phyloP scores from a whole-genome alignment of 2,888 invertebrate genomes.

The Nymphalis polychloros region DNA sequence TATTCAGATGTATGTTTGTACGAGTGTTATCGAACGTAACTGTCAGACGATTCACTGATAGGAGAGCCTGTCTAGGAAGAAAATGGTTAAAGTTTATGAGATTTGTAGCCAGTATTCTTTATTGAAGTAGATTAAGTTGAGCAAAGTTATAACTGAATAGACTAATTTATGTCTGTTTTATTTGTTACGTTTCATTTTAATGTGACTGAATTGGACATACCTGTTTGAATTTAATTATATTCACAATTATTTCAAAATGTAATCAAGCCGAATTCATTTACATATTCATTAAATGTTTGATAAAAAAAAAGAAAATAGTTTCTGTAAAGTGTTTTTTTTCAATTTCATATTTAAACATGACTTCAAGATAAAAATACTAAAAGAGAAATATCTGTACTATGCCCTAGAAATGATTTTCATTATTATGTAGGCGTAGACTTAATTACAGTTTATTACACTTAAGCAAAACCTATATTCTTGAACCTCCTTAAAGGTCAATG shows the following conservation, averaged over 20 bases:
- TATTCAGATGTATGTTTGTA: slow-evolving; percentile 29
- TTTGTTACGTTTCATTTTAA: neutral
- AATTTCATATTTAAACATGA: no score
- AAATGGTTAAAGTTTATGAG: slow-evolving; percentile 27
- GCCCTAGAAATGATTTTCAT: neutral
- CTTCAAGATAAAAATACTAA: no score
- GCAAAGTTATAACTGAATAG: slow-evolving; percentile 6
- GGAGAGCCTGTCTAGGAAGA: slow-evolving; percentile 23
- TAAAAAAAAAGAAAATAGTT: no score
- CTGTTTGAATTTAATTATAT: neutral
- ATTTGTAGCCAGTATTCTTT: slow-evolving; percentile 18
- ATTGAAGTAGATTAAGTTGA: slow-evolving; percentile 2
- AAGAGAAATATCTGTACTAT: neutral
- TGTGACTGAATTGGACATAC: neutral
- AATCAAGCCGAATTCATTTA: no score
- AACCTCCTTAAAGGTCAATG: slow-evolving; percentile 1
- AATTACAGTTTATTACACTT: neutral
- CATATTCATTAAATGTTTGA: no score
- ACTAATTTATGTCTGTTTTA: slow-evolving; percentile 3
- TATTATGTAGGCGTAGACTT: neutral
- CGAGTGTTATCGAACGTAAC: slow-evolving; percentile 18
- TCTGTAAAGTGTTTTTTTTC: no score
- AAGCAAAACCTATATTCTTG: neutral
- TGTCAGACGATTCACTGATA: slow-evolving; percentile 25
- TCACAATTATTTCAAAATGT: neutral